These are phyloP conservation scores for Sturmia bella DNA, from an alignment of 2,888 invertebrate species.

Conservation along the genomic window DNA sequence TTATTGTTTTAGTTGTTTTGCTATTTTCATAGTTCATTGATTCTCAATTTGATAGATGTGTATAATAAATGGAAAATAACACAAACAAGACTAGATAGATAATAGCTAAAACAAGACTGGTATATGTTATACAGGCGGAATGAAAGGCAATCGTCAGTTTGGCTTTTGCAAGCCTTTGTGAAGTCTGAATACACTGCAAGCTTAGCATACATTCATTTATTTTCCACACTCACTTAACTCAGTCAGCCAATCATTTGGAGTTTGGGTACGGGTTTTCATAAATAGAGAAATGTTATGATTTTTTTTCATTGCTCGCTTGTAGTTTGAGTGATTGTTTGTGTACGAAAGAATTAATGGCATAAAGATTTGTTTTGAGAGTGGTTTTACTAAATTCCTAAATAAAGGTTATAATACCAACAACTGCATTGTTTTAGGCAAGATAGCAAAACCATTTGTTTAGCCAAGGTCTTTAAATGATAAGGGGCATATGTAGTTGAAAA, in stretches of 20 bases:
- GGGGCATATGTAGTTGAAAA: conserved; percentile 4
- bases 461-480: conserved; percentile 43
- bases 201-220: conserved; percentile 21
- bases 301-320: not conserved
- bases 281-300: conserved; percentile 24
- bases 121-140: conserved; percentile 18
- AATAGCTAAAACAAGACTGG: conserved; percentile 16
- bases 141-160: not conserved
- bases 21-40: conserved; percentile 80
- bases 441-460: conserved; percentile 49
- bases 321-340: conserved; percentile 52
- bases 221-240: conserved; percentile 22
- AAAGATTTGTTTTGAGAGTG: conserved; percentile 45
- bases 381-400: conserved; percentile 16
- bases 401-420: conserved; percentile 34
- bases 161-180: not conserved
- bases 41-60: conserved; percentile 81
- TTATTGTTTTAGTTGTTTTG: conserved; percentile 54
- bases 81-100: conserved; percentile 58
- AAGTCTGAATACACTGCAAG: not conserved
- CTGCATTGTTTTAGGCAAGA: conserved; percentile 46
- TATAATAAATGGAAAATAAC: conserved; percentile 75
- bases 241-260: conserved; percentile 34
- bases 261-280: not conserved
- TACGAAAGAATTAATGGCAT: conserved; percentile 53